Percentiles rank a stretch among this genome's conserved stretches.
Evolutionary conservation across 2,888 invertebrate species (phyloP).

Genomic region (Autographa pulchrina): DNA sequence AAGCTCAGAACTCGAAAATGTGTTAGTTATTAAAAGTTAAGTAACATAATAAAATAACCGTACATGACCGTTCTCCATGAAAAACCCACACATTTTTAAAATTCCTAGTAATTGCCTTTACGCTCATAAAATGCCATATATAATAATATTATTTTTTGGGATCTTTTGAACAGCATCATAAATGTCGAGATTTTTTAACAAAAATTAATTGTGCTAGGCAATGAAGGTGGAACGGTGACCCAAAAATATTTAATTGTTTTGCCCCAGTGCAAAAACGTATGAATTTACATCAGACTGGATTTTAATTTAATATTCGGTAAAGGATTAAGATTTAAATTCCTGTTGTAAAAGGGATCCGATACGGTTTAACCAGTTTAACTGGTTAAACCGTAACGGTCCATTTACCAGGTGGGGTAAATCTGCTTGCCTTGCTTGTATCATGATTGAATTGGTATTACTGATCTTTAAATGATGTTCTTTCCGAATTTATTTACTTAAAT

Average conservation of each 20-base stretch:
- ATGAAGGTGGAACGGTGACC: slow-evolving; percentile 21
- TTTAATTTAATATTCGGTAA: slow-evolving; percentile 30
- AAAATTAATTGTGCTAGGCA: slow-evolving; percentile 29
- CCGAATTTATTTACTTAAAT: not conserved
- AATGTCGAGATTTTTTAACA: slow-evolving; percentile 24
- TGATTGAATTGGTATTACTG: too few species aligned
- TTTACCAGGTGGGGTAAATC: too few species aligned
- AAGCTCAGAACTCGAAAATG: too few species aligned
- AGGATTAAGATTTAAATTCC: slow-evolving; percentile 32
- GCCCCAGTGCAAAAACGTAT: slow-evolving; percentile 25
- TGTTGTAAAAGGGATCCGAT: slow-evolving; percentile 27
- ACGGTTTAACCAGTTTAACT: too few species aligned
- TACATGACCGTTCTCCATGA: not conserved
- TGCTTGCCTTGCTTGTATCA: too few species aligned
- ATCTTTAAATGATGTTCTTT: too few species aligned
- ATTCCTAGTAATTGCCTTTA: not conserved
- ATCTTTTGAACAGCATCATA: slow-evolving; percentile 27
- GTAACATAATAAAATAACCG: not conserved
- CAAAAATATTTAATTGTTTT: slow-evolving; percentile 28
- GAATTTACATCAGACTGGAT: slow-evolving; percentile 30
- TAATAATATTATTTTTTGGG: slow-evolving; percentile 19
- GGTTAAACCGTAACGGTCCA: too few species aligned
- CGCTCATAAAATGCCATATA: not conserved
- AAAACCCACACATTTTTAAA: not conserved
- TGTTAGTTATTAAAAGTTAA: too few species aligned